Conservation (phyloP, 1,140 invertebrate genomes). For the Triops cancriformis region DNA sequence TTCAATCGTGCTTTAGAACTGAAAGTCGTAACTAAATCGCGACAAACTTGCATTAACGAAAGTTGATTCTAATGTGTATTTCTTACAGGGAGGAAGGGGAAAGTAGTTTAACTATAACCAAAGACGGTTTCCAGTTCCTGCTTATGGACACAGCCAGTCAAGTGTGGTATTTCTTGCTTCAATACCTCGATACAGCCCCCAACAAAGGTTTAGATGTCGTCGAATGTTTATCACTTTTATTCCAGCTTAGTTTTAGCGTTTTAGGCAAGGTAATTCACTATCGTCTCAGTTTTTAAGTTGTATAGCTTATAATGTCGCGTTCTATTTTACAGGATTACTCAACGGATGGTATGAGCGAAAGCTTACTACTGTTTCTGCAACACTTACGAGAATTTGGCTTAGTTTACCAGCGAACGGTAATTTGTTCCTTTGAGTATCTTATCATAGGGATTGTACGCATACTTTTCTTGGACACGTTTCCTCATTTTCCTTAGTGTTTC, state of each 20-base stretch:
- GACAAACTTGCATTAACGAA: not conserved
- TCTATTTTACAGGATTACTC: slow-evolving; percentile 71
- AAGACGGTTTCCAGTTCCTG: slow-evolving; percentile 91
- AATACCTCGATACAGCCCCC: slow-evolving; percentile 88
- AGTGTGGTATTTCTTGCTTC: slow-evolving; percentile 92
- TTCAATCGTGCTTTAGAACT: too few species aligned
- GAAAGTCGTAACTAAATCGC: too few species aligned
- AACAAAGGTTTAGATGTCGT: slow-evolving; percentile 70
- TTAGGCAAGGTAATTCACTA: slow-evolving; percentile 65
- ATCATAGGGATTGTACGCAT: not conserved
- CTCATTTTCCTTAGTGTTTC: too few species aligned
- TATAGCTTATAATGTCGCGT: slow-evolving; percentile 17
- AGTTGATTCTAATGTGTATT: not conserved
- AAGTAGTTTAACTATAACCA: slow-evolving; percentile 77
- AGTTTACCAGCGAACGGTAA: slow-evolving; percentile 88
- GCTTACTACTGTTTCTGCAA: slow-evolving; percentile 81
- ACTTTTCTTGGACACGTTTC: too few species aligned
- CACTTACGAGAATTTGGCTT: slow-evolving; percentile 94
- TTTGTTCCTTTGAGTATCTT: slow-evolving; percentile 13
- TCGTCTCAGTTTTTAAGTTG: not conserved
- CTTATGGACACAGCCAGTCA: slow-evolving; percentile 83
- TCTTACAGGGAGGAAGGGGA: slow-evolving; percentile 55
- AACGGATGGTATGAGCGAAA: slow-evolving; percentile 84
- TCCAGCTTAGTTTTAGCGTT: slow-evolving; percentile 92
- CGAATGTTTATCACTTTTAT: slow-evolving; percentile 87